Conservation (phyloP, 2,888 invertebrate species). For the Plusia festucae region DNA sequence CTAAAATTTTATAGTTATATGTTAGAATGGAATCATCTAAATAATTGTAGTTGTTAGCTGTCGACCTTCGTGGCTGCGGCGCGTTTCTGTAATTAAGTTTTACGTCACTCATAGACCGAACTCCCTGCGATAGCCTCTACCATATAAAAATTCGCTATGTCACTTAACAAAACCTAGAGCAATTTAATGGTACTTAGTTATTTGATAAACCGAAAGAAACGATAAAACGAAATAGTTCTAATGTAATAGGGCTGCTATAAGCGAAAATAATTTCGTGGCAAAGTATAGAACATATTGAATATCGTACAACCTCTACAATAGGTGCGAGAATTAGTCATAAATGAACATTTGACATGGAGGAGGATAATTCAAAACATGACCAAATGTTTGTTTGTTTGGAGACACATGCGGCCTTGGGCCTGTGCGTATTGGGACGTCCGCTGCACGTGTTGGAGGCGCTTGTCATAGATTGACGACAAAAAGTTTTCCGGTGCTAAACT, state of each 20-base stretch:
- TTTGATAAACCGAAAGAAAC: slow-evolving; percentile 21
- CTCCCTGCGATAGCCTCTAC: slow-evolving; percentile 86
- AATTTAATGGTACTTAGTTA: slow-evolving; percentile 53
- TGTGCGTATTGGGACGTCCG: slow-evolving; percentile 68
- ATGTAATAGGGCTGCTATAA: neutral
- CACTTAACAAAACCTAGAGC: slow-evolving; percentile 70
- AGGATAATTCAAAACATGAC: slow-evolving; percentile 44
- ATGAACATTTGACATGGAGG: slow-evolving; percentile 28
- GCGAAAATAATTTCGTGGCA: neutral
- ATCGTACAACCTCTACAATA: neutral
- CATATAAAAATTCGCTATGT: slow-evolving; percentile 80
- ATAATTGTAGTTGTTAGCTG: slow-evolving; percentile 84
- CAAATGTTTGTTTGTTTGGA: slow-evolving; percentile 67
- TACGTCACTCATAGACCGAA: slow-evolving; percentile 85
- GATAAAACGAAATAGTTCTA: neutral
- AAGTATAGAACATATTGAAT: neutral
- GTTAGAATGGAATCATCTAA: slow-evolving; percentile 79
- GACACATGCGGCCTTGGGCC: slow-evolving; percentile 74
- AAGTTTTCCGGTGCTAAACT: slow-evolving; percentile 64
- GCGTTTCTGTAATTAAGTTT: slow-evolving; percentile 88
- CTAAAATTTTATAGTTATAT: slow-evolving; percentile 77
- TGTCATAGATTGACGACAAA: slow-evolving; percentile 61
- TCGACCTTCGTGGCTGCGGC: slow-evolving; percentile 82
- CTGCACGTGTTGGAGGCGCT: slow-evolving; percentile 70
- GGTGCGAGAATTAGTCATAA: neutral